Evolutionary conservation across 2,888 invertebrate species (phyloP).

Genomic region (Sminthurides aquaticus): DNA sequence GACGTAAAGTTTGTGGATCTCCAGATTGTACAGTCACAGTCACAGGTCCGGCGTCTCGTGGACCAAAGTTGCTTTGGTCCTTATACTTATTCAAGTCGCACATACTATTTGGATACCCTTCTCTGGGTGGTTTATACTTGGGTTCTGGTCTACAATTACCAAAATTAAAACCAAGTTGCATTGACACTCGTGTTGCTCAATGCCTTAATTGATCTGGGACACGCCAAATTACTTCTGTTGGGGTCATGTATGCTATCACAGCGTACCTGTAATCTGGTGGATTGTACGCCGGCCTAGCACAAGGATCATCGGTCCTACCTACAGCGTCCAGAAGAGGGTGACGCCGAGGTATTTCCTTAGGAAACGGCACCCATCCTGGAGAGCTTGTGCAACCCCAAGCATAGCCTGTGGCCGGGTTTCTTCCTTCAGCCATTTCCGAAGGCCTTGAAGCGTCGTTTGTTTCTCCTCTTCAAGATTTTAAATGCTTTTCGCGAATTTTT

Average conservation of each 20-base stretch:
- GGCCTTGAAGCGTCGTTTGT: too few relatives aligned
- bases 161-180: background rate
- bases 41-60: conserved; percentile 1
- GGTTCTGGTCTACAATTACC: conserved; percentile 30
- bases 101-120: conserved; percentile 38
- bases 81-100: conserved; percentile 35
- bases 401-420: conserved; percentile 17
- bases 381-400: conserved; percentile 36
- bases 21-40: conserved; percentile 19
- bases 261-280: conserved; percentile 35
- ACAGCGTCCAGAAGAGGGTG: conserved; percentile 37
- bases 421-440: conserved; percentile 22
- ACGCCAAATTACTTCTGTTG: too few relatives aligned
- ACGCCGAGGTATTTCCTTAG: conserved; percentile 32
- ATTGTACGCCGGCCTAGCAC: conserved; percentile 33
- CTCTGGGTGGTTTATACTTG: conserved; percentile 35
- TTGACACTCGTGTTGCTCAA: background rate
- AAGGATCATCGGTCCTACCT: conserved; percentile 39
- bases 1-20: conserved; percentile 9
- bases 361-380: conserved; percentile 34
- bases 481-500: too few relatives aligned
- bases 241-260: too few relatives aligned
- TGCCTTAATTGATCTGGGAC: too few relatives aligned
- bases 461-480: too few relatives aligned
- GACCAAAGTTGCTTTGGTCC: conserved; percentile 2